Conservation (phyloP, 2,113 vertebrate genomes). For the Scortum barcoo region DNA sequence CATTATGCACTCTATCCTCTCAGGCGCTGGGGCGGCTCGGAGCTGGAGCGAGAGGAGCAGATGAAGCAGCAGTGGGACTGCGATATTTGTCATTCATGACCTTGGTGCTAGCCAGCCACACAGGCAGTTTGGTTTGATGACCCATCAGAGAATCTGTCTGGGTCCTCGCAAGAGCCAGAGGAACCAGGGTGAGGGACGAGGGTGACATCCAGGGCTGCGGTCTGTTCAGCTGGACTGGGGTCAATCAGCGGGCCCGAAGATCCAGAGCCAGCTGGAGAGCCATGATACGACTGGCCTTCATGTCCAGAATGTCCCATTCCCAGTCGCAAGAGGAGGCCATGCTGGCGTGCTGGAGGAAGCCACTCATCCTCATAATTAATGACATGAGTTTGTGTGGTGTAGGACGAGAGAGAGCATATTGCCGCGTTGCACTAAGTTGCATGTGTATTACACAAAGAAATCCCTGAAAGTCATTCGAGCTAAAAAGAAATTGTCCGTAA, state of each 20-base stretch:
- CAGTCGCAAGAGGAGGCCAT: constrained; percentile 62
- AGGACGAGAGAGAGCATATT: constrained; percentile 52
- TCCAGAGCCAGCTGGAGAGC: constrained; percentile 79
- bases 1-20: constrained; percentile 30
- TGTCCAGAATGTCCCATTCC: constrained; percentile 78
- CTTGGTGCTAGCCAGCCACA: constrained; percentile 57
- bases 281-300: constrained; percentile 73
- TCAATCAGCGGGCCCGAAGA: constrained; percentile 69
- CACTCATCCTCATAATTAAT: constrained; percentile 74
- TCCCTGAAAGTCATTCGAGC: neutral
- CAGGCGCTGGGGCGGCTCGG: constrained; percentile 29
- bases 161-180: constrained; percentile 71
- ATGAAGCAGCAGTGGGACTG: constrained; percentile 21
- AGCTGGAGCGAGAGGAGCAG: constrained; percentile 29
- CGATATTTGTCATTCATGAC: constrained; percentile 72
- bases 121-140: constrained; percentile 79
- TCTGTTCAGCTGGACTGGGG: constrained; percentile 76
- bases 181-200: constrained; percentile 39
- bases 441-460: neutral
- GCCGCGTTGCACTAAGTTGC: constrained; percentile 18
- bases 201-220: constrained; percentile 66
- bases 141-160: constrained; percentile 77
- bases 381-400: constrained; percentile 51
- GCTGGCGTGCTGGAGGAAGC: constrained; percentile 62
- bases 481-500: constrained; percentile 19